phyloP scores from a whole-genome alignment of 2,113 vertebrate genomes.

The Casuarius casuarius region DNA sequence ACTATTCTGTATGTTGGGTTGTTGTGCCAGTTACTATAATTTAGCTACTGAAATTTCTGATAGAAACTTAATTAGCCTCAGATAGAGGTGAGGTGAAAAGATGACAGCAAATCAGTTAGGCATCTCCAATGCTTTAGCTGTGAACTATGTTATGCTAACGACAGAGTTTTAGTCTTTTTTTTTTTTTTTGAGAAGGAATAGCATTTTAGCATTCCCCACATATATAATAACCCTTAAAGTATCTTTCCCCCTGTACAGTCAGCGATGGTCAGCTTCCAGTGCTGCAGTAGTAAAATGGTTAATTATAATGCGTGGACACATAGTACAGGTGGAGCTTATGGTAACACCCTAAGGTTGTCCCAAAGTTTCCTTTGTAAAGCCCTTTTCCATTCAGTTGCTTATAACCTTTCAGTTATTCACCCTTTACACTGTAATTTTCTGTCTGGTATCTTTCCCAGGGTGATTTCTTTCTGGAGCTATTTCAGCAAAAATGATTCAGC shows the following conservation, averaged over 20 bases:
- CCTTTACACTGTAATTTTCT: neutral
- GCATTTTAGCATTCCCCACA: neutral
- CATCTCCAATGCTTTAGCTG: neutral
- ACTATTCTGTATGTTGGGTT: neutral
- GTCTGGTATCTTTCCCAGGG: neutral
- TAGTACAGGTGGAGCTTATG: neutral
- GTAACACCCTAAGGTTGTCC: neutral
- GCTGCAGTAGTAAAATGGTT: neutral
- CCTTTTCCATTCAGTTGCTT: neutral
- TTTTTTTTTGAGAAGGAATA: neutral
- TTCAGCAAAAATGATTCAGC: neutral
- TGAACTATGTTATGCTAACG: neutral
- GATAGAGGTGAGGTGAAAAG: neutral
- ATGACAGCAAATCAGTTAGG: neutral
- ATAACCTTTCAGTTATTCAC: neutral
- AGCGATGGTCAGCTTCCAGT: neutral
- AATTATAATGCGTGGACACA: neutral
- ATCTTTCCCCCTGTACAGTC: neutral
- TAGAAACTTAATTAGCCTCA: neutral
- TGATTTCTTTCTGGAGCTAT: neutral
- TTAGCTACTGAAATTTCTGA: neutral
- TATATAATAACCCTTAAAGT: neutral
- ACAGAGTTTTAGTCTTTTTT: neutral
- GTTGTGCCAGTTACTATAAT: neutral
- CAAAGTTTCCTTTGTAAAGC: neutral